phyloP scores from a whole-genome alignment of 2,797 vertebrate genomes.

The Vespertilio murinus region DNA sequence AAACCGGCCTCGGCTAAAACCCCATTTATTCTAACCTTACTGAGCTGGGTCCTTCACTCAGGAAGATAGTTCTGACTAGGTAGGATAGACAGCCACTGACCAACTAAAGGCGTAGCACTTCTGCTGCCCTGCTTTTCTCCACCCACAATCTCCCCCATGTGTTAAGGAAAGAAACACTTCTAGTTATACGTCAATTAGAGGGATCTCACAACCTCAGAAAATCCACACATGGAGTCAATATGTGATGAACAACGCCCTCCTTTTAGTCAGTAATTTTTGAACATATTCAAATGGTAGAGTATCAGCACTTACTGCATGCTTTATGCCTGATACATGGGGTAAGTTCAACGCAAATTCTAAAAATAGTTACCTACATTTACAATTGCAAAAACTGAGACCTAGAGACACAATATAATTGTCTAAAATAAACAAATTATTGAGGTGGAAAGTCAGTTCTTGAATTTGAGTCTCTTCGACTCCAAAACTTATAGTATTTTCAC shows the following conservation, averaged over 20 bases:
- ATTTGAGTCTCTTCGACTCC: background rate
- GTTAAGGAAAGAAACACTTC: background rate
- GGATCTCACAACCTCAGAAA: background rate
- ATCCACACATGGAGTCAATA: background rate
- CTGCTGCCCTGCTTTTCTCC: background rate
- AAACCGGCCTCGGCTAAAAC: too few relatives aligned
- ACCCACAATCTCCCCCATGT: background rate
- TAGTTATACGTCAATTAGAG: background rate
- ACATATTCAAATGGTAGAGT: background rate
- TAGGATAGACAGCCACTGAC: background rate
- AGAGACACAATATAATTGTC: background rate
- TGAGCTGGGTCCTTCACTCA: background rate
- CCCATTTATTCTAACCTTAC: fast-evolving
- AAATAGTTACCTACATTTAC: background rate
- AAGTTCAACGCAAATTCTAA: background rate
- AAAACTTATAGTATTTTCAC: background rate
- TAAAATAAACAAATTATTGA: background rate
- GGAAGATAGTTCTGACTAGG: background rate
- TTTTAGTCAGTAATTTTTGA: background rate
- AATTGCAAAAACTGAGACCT: background rate
- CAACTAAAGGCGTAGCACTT: background rate
- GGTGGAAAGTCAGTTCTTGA: background rate
- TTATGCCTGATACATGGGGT: background rate
- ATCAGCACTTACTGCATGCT: background rate
- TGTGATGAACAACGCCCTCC: background rate